Evolutionary conservation across 2,888 invertebrate species (phyloP), one percentile per base, ranked within the genome.

Genomic region (Mesorhabditis spiculigera): DNA sequence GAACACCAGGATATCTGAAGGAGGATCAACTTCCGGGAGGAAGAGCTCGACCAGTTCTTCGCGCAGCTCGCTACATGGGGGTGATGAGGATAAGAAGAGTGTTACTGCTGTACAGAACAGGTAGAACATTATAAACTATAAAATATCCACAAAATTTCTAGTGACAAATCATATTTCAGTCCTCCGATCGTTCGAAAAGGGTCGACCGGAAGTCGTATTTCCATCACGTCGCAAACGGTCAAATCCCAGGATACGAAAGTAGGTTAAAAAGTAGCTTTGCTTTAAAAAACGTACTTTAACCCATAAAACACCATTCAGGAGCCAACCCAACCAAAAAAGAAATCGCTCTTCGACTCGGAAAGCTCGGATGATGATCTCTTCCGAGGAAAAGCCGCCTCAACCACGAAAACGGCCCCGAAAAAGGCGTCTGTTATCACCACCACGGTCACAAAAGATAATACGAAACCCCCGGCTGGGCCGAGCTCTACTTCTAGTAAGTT

Each of bases 321-420:
- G n/a, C 10, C 28, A 28, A 28, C 28, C 28, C 28, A 50, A 50
- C 10, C 10, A 50, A 50, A 50, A n/a, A 67, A 67, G 58, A 67
- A 67, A 44, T 70, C 70, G 64, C 67, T 70, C 43, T 65, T 66
- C 28, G 70, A 70, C 16, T 69, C 68, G n/a, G 64, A 63, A 10
- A 66, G 66, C 43, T 70, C 70, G 10, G 70, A 70, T 58, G 58
- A 63, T 42, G 70, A 70, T 5, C 43, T 70, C 0, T 50, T 50
- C 58, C 8, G n/a, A n/a, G n/a, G n/a, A 50, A 50, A 50, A 50
- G n/a, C 58, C 8, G 5, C 68, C 8, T 13, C 66, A 44, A 6
- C 63, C 10, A 43, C 68, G n/a, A 50, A 43, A 4, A 10, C 44
- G 4, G 63, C 73, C 5, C 65, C 66, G 43, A 69, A 68, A 63